Evolutionary conservation across 2,113 vertebrate genomes (phyloP).

Genomic region (Carassius auratus): DNA sequence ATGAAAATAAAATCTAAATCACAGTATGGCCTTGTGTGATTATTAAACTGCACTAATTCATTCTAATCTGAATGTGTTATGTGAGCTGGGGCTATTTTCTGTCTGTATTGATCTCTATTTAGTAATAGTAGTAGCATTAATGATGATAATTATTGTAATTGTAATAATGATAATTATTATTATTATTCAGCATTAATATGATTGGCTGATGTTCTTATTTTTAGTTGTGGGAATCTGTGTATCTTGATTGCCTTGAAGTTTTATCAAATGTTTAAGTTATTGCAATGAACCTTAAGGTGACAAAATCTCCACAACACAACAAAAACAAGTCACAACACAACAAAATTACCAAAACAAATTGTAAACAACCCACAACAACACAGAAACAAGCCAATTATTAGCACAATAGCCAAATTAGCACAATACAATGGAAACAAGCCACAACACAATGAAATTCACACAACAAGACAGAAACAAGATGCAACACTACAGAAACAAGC

Average conservation of each 20-base stretch:
- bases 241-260: neutral
- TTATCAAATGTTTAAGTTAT: neutral
- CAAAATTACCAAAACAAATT: neutral
- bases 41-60: neutral
- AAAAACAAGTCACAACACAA: too few species aligned
- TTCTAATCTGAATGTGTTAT: neutral
- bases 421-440: too few species aligned
- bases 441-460: too few species aligned
- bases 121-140: neutral
- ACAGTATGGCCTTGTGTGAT: neutral
- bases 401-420: too few species aligned
- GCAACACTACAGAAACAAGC: too few species aligned
- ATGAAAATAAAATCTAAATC: neutral
- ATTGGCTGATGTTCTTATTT: neutral
- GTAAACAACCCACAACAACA: neutral
- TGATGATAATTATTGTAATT: neutral
- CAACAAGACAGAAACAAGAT: too few species aligned
- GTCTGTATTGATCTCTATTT: neutral
- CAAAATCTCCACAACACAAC: too few species aligned
- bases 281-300: too few species aligned
- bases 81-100: neutral
- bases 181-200: neutral
- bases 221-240: neutral
- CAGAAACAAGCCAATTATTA: neutral
- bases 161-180: neutral